Evolutionary conservation across 2,113 vertebrate species (phyloP).

Genomic region (Piprites chloris): DNA sequence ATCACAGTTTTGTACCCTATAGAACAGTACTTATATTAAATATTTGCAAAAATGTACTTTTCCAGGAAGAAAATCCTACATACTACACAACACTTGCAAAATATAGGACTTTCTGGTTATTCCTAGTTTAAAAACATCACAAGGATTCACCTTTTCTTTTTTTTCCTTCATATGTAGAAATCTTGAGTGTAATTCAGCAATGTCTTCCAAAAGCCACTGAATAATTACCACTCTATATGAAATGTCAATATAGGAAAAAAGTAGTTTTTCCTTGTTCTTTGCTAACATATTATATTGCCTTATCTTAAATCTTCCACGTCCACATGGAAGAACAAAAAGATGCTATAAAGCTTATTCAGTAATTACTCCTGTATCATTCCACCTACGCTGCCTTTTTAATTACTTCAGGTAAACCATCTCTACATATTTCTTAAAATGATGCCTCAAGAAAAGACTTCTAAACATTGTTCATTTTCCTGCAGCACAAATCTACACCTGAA

Average conservation of each 20-base stretch:
- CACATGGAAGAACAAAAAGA: slow-evolving; percentile 22
- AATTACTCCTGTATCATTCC: slow-evolving; percentile 45
- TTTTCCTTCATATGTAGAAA: neutral
- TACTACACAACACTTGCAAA: neutral
- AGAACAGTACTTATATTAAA: neutral
- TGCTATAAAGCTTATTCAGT: slow-evolving; percentile 25
- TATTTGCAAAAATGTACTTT: neutral
- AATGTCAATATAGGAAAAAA: neutral
- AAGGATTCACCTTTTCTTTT: neutral
- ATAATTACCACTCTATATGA: neutral
- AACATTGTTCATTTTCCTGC: slow-evolving; percentile 60
- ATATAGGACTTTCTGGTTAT: neutral
- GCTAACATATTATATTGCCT: neutral
- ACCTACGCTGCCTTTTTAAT: slow-evolving; percentile 34
- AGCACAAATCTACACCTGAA: slow-evolving; percentile 59
- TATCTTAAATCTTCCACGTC: slow-evolving; percentile 12
- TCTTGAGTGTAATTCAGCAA: neutral
- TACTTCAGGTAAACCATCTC: slow-evolving; percentile 57
- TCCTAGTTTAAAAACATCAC: neutral
- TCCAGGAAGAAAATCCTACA: neutral
- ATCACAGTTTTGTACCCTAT: neutral
- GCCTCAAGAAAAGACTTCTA: slow-evolving; percentile 35
- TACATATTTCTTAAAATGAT: slow-evolving; percentile 52
- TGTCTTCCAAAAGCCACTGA: neutral
- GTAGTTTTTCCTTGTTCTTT: neutral